phyloP scores from a whole-genome alignment of 2,888 invertebrate species.

The Pyrrhia umbra region DNA sequence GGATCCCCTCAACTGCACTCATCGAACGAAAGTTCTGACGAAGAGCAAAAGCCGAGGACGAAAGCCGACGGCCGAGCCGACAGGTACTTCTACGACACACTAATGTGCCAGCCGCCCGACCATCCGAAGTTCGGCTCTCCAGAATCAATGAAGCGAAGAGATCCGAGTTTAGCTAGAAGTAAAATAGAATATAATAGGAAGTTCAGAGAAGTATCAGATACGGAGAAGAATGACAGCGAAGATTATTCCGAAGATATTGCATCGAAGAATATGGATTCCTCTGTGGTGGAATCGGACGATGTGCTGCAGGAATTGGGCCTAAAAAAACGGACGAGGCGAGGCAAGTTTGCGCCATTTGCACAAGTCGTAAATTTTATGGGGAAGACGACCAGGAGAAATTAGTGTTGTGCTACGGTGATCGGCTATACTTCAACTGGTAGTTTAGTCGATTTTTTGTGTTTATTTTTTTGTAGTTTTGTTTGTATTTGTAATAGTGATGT shows the following conservation, averaged over 20 bases:
- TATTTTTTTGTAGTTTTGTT: conserved; percentile 46
- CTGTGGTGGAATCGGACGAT: conserved; percentile 78
- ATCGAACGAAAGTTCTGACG: conserved; percentile 82
- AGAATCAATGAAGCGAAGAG: conserved; percentile 69
- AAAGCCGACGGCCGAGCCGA: conserved; percentile 78
- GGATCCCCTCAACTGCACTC: conserved; percentile 73
- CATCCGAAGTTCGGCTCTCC: conserved; percentile 70
- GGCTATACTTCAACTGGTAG: conserved; percentile 64
- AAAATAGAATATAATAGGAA: conserved; percentile 75
- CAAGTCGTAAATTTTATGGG: conserved; percentile 87
- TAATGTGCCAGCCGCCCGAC: conserved; percentile 80
- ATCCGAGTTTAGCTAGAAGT: conserved; percentile 62
- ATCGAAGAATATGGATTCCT: conserved; percentile 80
- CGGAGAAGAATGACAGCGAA: conserved; percentile 80
- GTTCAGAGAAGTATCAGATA: conserved; percentile 73
- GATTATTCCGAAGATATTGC: conserved; percentile 78
- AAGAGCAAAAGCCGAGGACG: conserved; percentile 71
- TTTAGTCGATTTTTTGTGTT: conserved; percentile 46
- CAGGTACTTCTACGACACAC: conserved; percentile 82
- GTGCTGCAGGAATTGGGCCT: conserved; percentile 74
- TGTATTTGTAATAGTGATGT: conserved; percentile 44
- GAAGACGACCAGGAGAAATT: conserved; percentile 78
- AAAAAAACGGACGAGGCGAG: conserved; percentile 77
- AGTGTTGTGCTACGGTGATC: conserved; percentile 62
- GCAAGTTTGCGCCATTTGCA: conserved; percentile 80